Evolutionary conservation across 2,888 invertebrate genomes (phyloP), one percentile per base, ranked within the genome.

Genomic region (Macrosoma leucophasiata): DNA sequence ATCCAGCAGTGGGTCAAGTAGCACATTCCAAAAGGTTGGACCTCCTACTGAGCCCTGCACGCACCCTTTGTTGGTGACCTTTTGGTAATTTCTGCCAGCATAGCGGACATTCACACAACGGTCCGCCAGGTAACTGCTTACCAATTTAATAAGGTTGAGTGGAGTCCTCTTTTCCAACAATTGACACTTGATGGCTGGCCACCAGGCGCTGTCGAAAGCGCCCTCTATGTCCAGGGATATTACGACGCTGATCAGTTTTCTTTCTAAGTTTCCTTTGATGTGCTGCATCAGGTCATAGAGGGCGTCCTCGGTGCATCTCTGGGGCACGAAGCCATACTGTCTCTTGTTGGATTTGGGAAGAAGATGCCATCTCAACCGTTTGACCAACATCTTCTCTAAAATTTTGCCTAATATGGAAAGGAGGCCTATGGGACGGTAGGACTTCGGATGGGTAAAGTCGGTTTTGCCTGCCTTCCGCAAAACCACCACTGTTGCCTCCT

Each of bases 271-370:
- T 1, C 11, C 4, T 4, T 18, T 8, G 4, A 43, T 19, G 11
- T 37, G 18, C 6, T 26, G 11, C 5, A 44, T 15, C 11, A 41
- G 31, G 12, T 18, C 33, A 41, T 40, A 49, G 22, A 46, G 43
- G 25, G 46, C 20, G 36, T 43, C 46, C 10, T 46, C 50, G 13
- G 45, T 42, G 19, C 43, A 23, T 3, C 20, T 13, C 13, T 48
- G 43, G 2, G 46, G 49, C 37, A 41, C 31, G 12, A 46, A 46
- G 2, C 45, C 45, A 20, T 32, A 48, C 14, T 45, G 43, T 8
- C 21, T 17, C 2, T 14, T 10, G 25, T 24, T 41, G 4, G 39
- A 8, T 6, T 17, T 40, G 3, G 41, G 42, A 1, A 28, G n/a
- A 1, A 46, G 2, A 23, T 48, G 36, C 27, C 17, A 41, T 20